Base-by-base conservation (phyloP, 2,797 vertebrate genomes). In the Columba guinea region DNA sequence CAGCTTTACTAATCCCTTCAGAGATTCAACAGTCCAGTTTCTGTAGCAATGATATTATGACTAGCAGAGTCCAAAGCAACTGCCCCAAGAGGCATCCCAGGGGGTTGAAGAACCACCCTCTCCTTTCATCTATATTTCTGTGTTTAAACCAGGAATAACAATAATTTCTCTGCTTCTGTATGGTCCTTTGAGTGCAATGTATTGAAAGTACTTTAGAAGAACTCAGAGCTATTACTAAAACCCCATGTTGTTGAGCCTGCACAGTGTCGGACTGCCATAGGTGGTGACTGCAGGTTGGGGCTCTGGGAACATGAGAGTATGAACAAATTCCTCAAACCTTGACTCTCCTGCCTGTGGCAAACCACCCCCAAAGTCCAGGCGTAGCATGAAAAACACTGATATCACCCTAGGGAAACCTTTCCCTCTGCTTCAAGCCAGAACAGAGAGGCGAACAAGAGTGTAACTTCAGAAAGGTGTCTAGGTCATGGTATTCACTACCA, bases 1-100 rank as follows among this genome's bases (percentile, higher is more conserved):
- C 41, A 82, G 65, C 65, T 19, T 89, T 80, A 26, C 14, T 58
- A 35, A 87, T 93, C 73, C 82, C n/a, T 76, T 91, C 48, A 93
- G 65, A 62, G 41, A 84, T 55, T 68, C 60, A 93, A 55, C 37
- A 78, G 74, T 18, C 20, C 21, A 32, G n/a, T 63, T 91, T 90
- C 67, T 59, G 51, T 26, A 69, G 48, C 65, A 56, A 23, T 34
- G 51, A 34, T 59, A 37, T 41, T 51, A 41, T 18, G 34, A 59
- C 41, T 71, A 37, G 30, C 58, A 34, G 56, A 51, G 35, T 26
- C 41, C n/a, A 41, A 74, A 87, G 35, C 14, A 80, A 26, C 30
- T 59, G 51, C 10, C 27, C 39, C 0, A 1, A 74, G 20, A 56
- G 9, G 2, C 23, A 80, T 26, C 35, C 22, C 27, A 55, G 39